Base-by-base conservation (phyloP, 2,113 vertebrate genomes). In the Chitala chitala region DNA sequence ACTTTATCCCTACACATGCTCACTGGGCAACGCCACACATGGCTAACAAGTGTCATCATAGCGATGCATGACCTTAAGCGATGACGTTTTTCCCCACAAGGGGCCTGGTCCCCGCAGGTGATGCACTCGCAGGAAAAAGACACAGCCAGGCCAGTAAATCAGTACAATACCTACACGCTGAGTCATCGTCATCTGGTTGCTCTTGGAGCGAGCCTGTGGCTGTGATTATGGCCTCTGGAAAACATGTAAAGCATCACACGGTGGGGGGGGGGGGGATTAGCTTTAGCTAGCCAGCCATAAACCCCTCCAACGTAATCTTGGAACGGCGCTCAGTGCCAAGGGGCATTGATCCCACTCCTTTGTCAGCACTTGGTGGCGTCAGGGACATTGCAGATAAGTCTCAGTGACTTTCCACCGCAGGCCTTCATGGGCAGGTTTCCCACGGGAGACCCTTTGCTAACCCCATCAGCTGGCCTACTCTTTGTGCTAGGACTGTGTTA, bases 141-240 rank as follows among this genome's bases (percentile, higher is more conserved):
- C 24, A 15, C 29, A 13, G 17, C 26, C 29, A 46, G 40, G n/a
- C n/a, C 26, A 55, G 69, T 56, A 68, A 68, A 76, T 66, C 63
- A 76, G 24, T 40, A 48, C 40, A 50, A 58, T 48, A 68, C 69
- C 50, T 46, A 36, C 10, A 31, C 17, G 20, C 44, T 58, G 24
- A 74, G 73, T 75, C 73, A 72, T 46, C n/a, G 55, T 13, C 53
- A 50, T 59, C 17, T 71, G 20, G 5, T n/a, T n/a, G n/a, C n/a
- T n/a, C n/a, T n/a, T n/a, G n/a, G n/a, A 58, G 73, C 51, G 2
- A 40, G 54, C 17, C 40, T 7, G 29, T 31, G 22, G 29, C 69
- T 2, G 33, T n/a, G 53, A 64, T 54, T 40, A 59, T 9, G 46
- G 38, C 29, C 13, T 24, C 65, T 68, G 42, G 72, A 59, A 66